Conservation (phyloP, 1,140 invertebrate genomes). For the Metaphire vulgaris region DNA sequence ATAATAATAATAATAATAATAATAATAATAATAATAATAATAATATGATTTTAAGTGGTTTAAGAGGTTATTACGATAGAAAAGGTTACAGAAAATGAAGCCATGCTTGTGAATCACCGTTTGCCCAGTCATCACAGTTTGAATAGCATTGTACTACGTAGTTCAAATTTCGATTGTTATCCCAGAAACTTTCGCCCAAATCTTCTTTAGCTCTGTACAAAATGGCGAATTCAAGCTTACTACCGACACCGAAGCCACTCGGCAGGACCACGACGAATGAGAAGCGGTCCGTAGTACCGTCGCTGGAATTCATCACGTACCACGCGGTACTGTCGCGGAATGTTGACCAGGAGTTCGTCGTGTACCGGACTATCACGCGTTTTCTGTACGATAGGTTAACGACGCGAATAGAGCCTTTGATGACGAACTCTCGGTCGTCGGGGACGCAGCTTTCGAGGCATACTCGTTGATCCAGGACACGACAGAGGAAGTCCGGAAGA, state of each 20-base stretch:
- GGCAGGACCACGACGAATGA: constrained; percentile 67
- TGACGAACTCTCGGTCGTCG: constrained; percentile 57
- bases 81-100: background rate
- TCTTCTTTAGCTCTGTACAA: constrained; percentile 70
- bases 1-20: too few relatives aligned
- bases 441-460: constrained; percentile 75
- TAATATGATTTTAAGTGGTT: too few relatives aligned
- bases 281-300: constrained; percentile 77
- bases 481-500: constrained; percentile 68
- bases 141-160: constrained; percentile 57
- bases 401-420: constrained; percentile 78
- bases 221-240: constrained; percentile 71
- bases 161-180: constrained; percentile 76
- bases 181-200: constrained; percentile 69
- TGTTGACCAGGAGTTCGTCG: constrained; percentile 75
- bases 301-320: constrained; percentile 80
- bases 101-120: background rate
- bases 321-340: constrained; percentile 68
- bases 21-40: too few relatives aligned
- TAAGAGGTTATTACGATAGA: too few relatives aligned
- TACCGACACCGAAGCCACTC: constrained; percentile 60
- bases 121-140: background rate
- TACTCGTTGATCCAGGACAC: constrained; percentile 65
- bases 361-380: constrained; percentile 76
- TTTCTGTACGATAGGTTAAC: constrained; percentile 87